phyloP scores from a whole-genome alignment of 2,797 vertebrate species.

The Esox lucius region DNA sequence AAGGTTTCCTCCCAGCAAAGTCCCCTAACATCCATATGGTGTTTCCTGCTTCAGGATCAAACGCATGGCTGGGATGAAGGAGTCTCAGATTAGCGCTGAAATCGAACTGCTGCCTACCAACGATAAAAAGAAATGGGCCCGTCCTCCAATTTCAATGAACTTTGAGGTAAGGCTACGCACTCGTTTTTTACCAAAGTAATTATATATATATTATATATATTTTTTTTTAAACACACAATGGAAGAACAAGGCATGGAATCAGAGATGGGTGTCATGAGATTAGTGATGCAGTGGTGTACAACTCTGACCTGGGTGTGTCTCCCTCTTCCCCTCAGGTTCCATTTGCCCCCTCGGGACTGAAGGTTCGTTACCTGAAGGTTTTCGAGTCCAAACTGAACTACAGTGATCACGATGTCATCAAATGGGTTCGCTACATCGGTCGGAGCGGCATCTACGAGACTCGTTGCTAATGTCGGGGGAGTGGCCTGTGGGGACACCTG shows the following conservation, averaged over 20 bases:
- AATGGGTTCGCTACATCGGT: slow-evolving; percentile 99
- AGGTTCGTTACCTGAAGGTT: slow-evolving; percentile 99
- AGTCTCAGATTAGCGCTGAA: slow-evolving; percentile 98
- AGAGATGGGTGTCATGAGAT: no score
- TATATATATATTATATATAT: no score
- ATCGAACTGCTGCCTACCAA: slow-evolving; percentile 97
- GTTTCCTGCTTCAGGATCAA: slow-evolving; percentile 83
- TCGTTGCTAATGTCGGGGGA: slow-evolving; percentile 85
- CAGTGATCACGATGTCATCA: slow-evolving; percentile 99
- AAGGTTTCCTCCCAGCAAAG: no score
- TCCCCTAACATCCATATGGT: no score
- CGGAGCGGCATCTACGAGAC: slow-evolving; percentile 98
- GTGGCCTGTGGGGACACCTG: slow-evolving; percentile 42
- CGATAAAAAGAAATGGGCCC: slow-evolving; percentile 99
- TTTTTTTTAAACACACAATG: no score
- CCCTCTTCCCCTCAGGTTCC: slow-evolving; percentile 83
- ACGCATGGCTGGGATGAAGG: slow-evolving; percentile 99
- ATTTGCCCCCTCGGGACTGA: slow-evolving; percentile 97
- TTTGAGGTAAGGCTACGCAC: slow-evolving; percentile 84
- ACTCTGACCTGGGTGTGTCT: slow-evolving; percentile 12
- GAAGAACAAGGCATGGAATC: no score
- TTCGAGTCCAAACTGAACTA: slow-evolving; percentile 99
- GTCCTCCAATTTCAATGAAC: slow-evolving; percentile 99
- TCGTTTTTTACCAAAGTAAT: not conserved
- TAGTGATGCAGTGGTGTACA: no score